Percentiles rank a stretch among this genome's conserved stretches.
phyloP scores from a whole-genome alignment of 64 coral and sea anemone species.

The Actinia tenebrosa region DNA sequence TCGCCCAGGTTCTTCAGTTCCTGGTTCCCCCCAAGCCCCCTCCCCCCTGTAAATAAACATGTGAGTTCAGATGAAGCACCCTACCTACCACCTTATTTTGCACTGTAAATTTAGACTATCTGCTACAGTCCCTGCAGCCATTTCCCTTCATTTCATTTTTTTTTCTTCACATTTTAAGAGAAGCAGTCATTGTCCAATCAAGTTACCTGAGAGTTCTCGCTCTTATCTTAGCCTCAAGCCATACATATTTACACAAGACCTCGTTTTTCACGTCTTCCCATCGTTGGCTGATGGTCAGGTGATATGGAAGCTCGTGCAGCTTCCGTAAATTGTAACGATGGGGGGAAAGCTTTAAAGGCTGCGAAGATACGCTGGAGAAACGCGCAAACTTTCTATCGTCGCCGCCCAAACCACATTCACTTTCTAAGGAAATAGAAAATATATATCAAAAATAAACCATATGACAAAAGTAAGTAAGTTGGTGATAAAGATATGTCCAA shows the following conservation, averaged over 20 bases:
- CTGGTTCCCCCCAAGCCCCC: no score
- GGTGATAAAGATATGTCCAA: not conserved
- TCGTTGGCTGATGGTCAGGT: conserved; percentile 64
- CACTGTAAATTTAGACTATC: no score
- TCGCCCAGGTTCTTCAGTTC: no score
- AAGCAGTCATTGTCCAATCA: not conserved
- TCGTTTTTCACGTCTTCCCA: conserved; percentile 66
- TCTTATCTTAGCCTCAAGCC: conserved; percentile 75
- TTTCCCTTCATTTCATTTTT: no score
- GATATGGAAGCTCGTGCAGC: conserved; percentile 79
- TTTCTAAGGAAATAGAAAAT: conserved; percentile 24
- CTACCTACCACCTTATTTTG: no score
- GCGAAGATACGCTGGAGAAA: conserved; percentile 51
- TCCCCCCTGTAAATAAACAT: no score
- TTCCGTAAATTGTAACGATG: conserved; percentile 76
- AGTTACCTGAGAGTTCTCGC: conserved; percentile 55
- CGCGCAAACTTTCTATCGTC: conserved; percentile 19
- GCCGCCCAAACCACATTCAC: not conserved
- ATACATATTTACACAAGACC: conserved; percentile 77
- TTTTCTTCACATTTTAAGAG: no score
- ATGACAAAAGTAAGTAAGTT: not conserved
- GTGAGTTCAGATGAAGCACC: no score
- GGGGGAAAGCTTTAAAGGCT: conserved; percentile 62
- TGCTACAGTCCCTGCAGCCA: no score
- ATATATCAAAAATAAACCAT: not conserved